Percentiles rank a stretch among this genome's conserved stretches.
Evolutionary conservation across 2,888 invertebrate species (phyloP).

Genomic region (Lapara coniferarum): DNA sequence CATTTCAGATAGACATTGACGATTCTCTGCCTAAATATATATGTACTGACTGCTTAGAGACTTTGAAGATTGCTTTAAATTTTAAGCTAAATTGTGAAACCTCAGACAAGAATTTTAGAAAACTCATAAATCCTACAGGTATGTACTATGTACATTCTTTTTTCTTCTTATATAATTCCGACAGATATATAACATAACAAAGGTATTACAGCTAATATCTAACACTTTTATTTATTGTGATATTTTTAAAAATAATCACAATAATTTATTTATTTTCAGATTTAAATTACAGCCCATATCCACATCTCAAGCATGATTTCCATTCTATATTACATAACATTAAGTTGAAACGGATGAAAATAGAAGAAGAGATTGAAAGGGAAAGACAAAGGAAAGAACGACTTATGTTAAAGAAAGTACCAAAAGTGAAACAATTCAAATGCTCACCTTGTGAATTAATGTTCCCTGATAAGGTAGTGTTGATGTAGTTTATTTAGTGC

Average conservation of each 20-base stretch:
- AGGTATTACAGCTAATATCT: background rate
- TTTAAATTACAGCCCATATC: conserved; percentile 68
- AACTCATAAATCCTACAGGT: conserved; percentile 73
- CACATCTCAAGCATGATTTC: conserved; percentile 79
- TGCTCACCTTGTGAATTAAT: conserved; percentile 74
- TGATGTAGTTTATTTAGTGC: no score
- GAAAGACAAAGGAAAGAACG: conserved; percentile 61
- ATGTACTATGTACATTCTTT: conserved; percentile 28
- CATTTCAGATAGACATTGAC: conserved; percentile 65
- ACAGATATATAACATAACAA: background rate
- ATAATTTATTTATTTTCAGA: conserved; percentile 46
- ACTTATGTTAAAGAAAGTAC: conserved; percentile 54
- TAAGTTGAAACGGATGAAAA: conserved; percentile 64
- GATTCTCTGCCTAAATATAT: conserved; percentile 77
- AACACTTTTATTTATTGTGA: background rate
- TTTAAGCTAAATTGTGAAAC: conserved; percentile 72
- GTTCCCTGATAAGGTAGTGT: conserved; percentile 67
- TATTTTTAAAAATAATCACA: no score
- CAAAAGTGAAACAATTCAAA: conserved; percentile 68
- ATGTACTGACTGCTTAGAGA: conserved; percentile 69
- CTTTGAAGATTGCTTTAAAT: conserved; percentile 61
- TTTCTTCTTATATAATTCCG: no score
- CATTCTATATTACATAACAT: conserved; percentile 74
- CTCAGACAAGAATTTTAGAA: conserved; percentile 70
- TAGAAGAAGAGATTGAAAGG: conserved; percentile 60